Conservation (phyloP, 2,888 invertebrate genomes). For the Rhogogaster chlorosoma region DNA sequence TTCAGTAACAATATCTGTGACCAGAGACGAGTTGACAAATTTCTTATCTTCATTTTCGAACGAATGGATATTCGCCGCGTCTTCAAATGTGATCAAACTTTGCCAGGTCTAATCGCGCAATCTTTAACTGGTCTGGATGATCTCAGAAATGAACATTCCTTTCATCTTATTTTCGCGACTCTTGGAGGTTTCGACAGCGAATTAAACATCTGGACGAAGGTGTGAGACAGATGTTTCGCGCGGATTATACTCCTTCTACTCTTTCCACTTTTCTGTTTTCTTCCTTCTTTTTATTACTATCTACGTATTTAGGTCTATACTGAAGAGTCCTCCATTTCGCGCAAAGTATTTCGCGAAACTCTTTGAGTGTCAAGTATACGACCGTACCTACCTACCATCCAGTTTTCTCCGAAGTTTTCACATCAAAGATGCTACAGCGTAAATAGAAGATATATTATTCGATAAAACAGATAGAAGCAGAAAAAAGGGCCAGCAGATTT, state of each 20-base stretch:
- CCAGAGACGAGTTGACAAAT: background rate
- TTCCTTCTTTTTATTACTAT: background rate
- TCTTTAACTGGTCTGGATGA: background rate
- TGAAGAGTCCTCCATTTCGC: background rate
- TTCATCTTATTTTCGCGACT: background rate
- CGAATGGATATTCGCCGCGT: background rate
- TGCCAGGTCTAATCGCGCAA: background rate
- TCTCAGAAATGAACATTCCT: background rate
- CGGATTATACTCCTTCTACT: background rate
- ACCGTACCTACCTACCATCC: background rate
- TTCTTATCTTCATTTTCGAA: too few species aligned
- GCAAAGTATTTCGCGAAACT: background rate
- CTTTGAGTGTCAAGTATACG: background rate
- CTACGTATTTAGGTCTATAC: background rate
- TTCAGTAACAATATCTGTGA: background rate
- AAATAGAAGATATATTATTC: background rate
- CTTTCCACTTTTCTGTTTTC: background rate
- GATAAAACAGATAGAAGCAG: background rate
- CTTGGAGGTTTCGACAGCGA: background rate
- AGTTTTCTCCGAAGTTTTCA: background rate
- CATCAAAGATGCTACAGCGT: background rate
- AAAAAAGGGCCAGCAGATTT: background rate
- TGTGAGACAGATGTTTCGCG: background rate
- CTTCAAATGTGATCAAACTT: background rate
- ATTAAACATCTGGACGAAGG: background rate